phyloP scores from a whole-genome alignment of 1,140 invertebrate species.

The Anthonomus grandis region DNA sequence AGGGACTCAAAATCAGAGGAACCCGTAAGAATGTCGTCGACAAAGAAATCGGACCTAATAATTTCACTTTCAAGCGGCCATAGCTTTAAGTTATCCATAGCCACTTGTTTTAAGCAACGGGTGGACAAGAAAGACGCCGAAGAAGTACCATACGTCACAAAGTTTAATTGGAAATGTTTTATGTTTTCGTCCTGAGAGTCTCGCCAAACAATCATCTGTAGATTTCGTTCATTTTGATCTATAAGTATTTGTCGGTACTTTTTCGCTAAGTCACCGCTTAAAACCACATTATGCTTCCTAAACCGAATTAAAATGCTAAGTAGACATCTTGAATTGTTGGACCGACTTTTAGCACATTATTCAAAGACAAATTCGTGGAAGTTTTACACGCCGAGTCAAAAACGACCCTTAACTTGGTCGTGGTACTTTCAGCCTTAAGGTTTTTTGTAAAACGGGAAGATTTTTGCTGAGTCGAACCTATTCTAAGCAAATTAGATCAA shows the following conservation, averaged over 20 bases:
- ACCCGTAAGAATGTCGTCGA: slow-evolving; percentile 39
- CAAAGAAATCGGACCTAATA: slow-evolving; percentile 37
- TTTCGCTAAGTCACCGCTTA: slow-evolving; percentile 46
- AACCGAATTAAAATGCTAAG: slow-evolving; percentile 38
- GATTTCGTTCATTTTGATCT: slow-evolving; percentile 31
- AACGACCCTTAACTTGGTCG: slow-evolving; percentile 38
- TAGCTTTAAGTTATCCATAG: slow-evolving; percentile 9
- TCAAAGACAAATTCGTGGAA: slow-evolving; percentile 33
- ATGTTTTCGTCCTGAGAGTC: slow-evolving; percentile 28
- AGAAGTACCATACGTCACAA: slow-evolving; percentile 45
- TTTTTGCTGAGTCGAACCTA: too few species aligned
- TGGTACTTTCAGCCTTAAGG: slow-evolving; percentile 36
- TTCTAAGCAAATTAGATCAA: slow-evolving; percentile 27
- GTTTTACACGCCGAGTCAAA: slow-evolving; percentile 30
- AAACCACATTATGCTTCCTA: slow-evolving; percentile 34
- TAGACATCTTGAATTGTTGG: slow-evolving; percentile 40
- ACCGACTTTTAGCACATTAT: slow-evolving; percentile 34
- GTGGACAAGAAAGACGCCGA: slow-evolving; percentile 40
- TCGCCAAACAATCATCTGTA: slow-evolving; percentile 48
- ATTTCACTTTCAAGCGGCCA: slow-evolving; percentile 28
- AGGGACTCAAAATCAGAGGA: slow-evolving; percentile 27
- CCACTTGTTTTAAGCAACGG: slow-evolving; percentile 30
- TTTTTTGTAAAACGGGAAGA: too few species aligned
- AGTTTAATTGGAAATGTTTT: slow-evolving; percentile 38
- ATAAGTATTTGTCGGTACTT: slow-evolving; percentile 49